Evolutionary conservation across 2,888 invertebrate genomes (phyloP).

Genomic region (Leucozona laternaria): DNA sequence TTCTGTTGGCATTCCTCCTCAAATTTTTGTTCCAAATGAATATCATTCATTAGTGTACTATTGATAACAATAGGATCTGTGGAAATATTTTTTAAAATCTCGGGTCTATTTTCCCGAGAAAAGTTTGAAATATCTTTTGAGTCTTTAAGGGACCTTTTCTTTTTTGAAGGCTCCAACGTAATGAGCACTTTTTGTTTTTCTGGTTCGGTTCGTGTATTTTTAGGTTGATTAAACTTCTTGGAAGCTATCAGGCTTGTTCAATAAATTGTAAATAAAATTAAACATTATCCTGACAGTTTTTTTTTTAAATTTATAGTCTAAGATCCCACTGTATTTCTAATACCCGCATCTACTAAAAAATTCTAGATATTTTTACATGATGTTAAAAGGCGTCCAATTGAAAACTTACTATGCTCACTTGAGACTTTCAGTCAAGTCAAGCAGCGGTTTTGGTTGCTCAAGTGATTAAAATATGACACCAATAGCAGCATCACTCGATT

Average conservation of each 20-base stretch:
- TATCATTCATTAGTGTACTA: constrained; percentile 42
- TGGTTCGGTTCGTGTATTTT: constrained; percentile 2
- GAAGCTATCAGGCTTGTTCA: constrained; percentile 31
- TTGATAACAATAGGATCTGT: constrained; percentile 21
- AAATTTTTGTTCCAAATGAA: constrained; percentile 50
- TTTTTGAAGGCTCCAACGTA: constrained; percentile 12
- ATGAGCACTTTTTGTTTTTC: constrained; percentile 1
- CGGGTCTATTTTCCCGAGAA: constrained; percentile 7
- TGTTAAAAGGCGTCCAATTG: too few species aligned
- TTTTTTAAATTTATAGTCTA: not conserved
- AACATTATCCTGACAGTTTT: constrained; percentile 56
- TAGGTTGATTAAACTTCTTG: constrained; percentile 36
- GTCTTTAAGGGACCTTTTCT: constrained; percentile 7
- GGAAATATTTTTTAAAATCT: constrained; percentile 29
- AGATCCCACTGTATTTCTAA: not conserved
- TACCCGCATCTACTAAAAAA: not conserved
- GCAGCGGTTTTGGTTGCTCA: too few species aligned
- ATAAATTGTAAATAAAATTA: constrained; percentile 32
- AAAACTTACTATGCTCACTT: too few species aligned
- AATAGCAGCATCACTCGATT: too few species aligned
- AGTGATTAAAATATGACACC: too few species aligned
- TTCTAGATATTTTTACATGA: too few species aligned
- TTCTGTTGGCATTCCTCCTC: constrained; percentile 49
- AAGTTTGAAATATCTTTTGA: constrained; percentile 3
- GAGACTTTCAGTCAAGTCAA: too few species aligned